Base-by-base conservation (phyloP, 2,797 vertebrate species). In the Halcyon badia region DNA sequence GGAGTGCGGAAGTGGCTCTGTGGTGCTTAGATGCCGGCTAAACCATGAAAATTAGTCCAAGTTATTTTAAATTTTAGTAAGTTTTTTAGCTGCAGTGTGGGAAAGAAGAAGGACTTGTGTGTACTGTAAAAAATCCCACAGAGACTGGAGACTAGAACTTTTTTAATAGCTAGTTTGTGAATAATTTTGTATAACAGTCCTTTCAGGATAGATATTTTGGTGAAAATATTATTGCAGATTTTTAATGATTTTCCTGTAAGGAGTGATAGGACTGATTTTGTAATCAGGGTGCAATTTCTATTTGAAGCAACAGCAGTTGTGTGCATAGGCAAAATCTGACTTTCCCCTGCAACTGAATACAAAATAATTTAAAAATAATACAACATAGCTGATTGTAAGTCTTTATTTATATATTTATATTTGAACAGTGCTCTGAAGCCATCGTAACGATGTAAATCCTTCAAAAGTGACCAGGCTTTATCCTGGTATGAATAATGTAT, bases 21-120 rank as follows among this genome's bases (percentile, higher is more conserved):
- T 26, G 22, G 25, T 37, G 3, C 5, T 68, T 41, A 24, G 6
- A 9, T 65, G 31, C 8, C 7, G 3, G 11, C 14, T 68, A 57
- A 71, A 57, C 5, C 7, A 37, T 7, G 11, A 24, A 10, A 37
- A 7, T 33, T 21, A 80, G 24, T 70, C n/a, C 78, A 78, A 91
- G 60, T 49, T 92, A 87, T 85, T 95, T 89, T 87, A 90, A 95
- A 93, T 85, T 84, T 91, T 83, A 89, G 56, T 87, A 26, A 15
- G 0, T 14, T 90, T 96, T 97, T 91, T 31, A 85, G 18, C 65
- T 51, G 30, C 61, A 42, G 19, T 70, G 9, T 90, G 65, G 68
- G 71, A 96, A 96, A 85, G 5, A 84, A 95, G 92, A 83, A 94
- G 84, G 60, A 72, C 89, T 92, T 85, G 87, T 62, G 19, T 72